Evolutionary conservation across 2,888 invertebrate species (phyloP).

Genomic region (Aspidiotus rigidus): DNA sequence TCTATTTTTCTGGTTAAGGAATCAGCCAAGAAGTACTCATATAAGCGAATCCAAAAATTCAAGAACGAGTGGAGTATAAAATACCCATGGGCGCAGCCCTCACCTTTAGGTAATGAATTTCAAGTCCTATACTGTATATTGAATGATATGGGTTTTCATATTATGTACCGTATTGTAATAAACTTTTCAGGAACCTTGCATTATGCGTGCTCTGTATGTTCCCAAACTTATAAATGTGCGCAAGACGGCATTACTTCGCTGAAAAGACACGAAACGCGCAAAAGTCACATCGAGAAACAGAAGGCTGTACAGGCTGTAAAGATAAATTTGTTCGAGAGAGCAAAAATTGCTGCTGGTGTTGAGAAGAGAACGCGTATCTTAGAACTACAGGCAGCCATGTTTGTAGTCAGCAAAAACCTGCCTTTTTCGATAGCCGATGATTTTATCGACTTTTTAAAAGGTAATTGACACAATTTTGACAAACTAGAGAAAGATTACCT

Average conservation of each 20-base stretch:
- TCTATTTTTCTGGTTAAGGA: background rate
- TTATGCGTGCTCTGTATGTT: no score
- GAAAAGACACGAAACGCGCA: background rate
- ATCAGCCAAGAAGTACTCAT: background rate
- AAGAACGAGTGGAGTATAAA: background rate
- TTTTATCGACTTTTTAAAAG: slow-evolving; percentile 2
- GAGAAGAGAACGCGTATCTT: background rate
- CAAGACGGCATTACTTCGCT: background rate
- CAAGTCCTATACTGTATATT: background rate
- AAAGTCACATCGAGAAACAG: background rate
- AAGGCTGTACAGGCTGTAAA: background rate
- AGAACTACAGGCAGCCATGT: slow-evolving; percentile 4
- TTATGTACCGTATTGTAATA: background rate
- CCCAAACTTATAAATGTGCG: background rate
- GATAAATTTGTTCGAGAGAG: background rate
- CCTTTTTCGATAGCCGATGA: background rate
- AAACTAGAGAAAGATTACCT: background rate
- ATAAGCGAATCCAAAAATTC: background rate
- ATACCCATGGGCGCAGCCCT: background rate
- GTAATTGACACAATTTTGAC: background rate
- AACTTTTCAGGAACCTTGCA: background rate
- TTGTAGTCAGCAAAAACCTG: slow-evolving; percentile 1
- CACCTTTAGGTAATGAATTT: background rate
- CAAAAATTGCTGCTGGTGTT: background rate
- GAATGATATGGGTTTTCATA: background rate